Evolutionary conservation across 2,888 invertebrate genomes (phyloP), one percentile per base, ranked within the genome.

Genomic region (Lampropteryx suffumata): DNA sequence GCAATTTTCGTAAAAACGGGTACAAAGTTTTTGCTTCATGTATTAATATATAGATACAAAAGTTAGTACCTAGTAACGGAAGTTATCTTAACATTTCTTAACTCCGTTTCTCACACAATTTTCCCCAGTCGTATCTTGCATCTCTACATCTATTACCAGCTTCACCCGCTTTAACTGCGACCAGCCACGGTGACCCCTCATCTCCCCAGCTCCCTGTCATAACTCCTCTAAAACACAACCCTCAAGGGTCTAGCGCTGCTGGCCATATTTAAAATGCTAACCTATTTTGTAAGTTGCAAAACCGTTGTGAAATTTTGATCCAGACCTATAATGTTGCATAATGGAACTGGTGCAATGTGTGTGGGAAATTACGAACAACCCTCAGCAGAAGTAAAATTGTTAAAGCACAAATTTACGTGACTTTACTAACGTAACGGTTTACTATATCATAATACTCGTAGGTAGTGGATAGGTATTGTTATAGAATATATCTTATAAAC

Each of bases 241-340:
- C 44, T 8, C 39, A 14, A 29, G 53, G 74, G 26, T 68, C 74
- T 52, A 21, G 6, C 14, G 44, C 61, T 1, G 44, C 53, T 79
- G 74, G 81, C 53, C 63, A 52, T 62, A 71, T 76, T 73, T 68
- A 69, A 71, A 73, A 82, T 74, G 75, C 70, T 76, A 79, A 77
- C 73, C 67, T 71, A 78, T 69, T 27, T 70, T 73, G 55, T 56
- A 44, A 65, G 67, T 64, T 64, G 69, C 68, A 71, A 71, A 73
- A 67, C 66, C 63, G 57, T 65, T 64, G 63, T 70, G 70, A 79
- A 74, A 76, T 74, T 73, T 73, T 73, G 71, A 76, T 77, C 71
- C 69, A 47, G 29, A 34, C 49, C 50, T 51, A 39, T 34, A 2
- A 2, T 39, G 13, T 26, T 36, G 9, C 10, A 2, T 10, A 13